Base-by-base conservation (phyloP, 2,113 vertebrate genomes). In the Lynx canadensis region DNA sequence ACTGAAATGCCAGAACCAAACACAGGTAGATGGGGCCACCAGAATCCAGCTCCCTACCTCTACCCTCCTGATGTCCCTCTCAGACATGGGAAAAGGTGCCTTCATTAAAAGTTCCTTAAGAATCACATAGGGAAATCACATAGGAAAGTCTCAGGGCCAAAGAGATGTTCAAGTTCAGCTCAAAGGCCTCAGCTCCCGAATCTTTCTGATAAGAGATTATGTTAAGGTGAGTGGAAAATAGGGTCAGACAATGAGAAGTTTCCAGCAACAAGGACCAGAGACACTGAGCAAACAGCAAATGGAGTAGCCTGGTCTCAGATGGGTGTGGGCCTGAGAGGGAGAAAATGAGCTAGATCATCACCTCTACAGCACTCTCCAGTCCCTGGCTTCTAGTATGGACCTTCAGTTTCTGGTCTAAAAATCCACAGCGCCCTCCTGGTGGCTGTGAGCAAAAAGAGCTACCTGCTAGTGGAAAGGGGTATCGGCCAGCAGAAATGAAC, bases 191-290 rank as follows among this genome's bases (percentile, higher is more conserved):
- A 41, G 89, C 38, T 91, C 78, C 45, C 78, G 25, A 65, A 88
- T 71, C 97, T 55, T 89, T 81, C 92, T 85, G n/a, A 73, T 52
- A 36, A 79, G 65, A 92, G 45, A n/a, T 16, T 63, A 74, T 38
- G 38, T 86, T 68, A 76, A 1, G 73, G 36, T 52, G 89, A 94
- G 66, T 15, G 92, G 81, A 84, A 84, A 91, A 76, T 50, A 69
- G 94, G 13, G 92, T 87, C 57, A 90, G 88, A 94, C 76, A 76
- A 33, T 41, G 14, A 25, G 83, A 94, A 95, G 74, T 92, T 94
- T 63, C 79, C 80, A 7, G 68, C 33, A 45, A 31, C 0, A 79
- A 96, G 74, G 57, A 48, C 7, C 29, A 63, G 73, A 96, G 93
- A 63, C 81, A 23, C 2, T 33, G 85, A 74, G 65, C 86, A 45